These are phyloP conservation scores for Osedax fenrisi DNA, from an alignment of 2,888 invertebrate genomes.

Conservation along the genomic window DNA sequence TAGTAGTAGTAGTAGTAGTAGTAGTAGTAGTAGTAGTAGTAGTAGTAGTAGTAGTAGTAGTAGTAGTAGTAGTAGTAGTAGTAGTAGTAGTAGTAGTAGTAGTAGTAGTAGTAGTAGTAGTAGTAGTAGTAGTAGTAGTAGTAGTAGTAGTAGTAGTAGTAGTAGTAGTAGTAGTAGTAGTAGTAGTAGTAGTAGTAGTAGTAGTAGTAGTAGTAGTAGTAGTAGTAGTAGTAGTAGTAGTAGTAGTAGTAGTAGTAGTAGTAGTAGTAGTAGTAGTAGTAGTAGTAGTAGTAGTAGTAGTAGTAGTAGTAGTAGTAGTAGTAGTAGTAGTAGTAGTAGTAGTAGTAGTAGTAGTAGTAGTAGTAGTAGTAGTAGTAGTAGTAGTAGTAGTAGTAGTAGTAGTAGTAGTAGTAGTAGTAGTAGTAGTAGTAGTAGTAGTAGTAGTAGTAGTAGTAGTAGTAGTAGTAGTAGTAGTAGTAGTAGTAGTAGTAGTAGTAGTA, in stretches of 20 bases:
- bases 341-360: background rate
- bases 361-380: background rate
- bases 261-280: background rate
- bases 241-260: background rate
- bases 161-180: background rate
- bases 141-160: background rate
- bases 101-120: background rate
- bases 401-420: background rate
- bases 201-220: background rate
- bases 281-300: background rate
- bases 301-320: conserved; percentile 1
- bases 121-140: background rate
- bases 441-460: background rate
- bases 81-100: background rate
- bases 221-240: background rate
- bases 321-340: background rate
- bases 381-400: background rate
- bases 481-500: background rate
- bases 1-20: background rate
- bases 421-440: background rate
- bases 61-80: background rate
- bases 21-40: background rate
- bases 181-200: background rate
- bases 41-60: background rate
- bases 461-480: background rate